Conservation (phyloP, 2,888 invertebrate species). For the Serrognathus titanus region DNA sequence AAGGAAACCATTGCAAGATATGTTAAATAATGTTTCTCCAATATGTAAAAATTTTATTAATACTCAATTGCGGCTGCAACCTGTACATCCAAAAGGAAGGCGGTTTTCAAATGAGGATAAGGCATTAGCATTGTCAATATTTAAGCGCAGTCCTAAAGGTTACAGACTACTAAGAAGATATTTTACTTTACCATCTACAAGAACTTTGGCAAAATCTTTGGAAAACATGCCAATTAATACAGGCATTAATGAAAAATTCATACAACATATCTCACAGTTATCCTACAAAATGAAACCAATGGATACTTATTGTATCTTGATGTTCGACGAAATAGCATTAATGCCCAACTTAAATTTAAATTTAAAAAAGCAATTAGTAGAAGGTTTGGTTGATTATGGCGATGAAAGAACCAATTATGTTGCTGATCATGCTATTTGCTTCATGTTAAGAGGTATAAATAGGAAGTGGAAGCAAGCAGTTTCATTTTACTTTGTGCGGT, state of each 20-base stretch:
- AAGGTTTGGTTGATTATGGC: conserved; percentile 24
- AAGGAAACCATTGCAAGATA: too few species aligned
- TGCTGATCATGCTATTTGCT: conserved; percentile 31
- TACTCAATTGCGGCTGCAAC: neutral
- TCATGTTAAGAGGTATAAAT: conserved; percentile 26
- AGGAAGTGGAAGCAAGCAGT: conserved; percentile 31
- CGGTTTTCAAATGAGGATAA: conserved; percentile 11
- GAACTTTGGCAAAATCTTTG: conserved; percentile 1
- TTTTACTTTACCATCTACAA: conserved; percentile 7
- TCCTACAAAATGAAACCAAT: neutral
- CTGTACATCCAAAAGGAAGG: conserved; percentile 2
- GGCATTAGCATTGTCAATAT: neutral
- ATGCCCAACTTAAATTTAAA: conserved; percentile 19
- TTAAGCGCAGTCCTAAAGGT: conserved; percentile 1
- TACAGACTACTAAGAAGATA: conserved; percentile 3
- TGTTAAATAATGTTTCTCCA: too few species aligned
- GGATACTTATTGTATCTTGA: conserved; percentile 20
- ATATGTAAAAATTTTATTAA: neutral
- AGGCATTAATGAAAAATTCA: conserved; percentile 6
- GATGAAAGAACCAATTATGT: conserved; percentile 12
- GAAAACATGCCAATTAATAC: neutral
- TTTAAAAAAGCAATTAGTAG: conserved; percentile 15
- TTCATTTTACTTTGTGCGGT: conserved; percentile 23
- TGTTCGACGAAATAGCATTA: conserved; percentile 29
- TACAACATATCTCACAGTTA: conserved; percentile 2